Percentiles rank a stretch among this genome's conserved stretches.
Evolutionary conservation across 2,888 invertebrate species (phyloP).

Genomic region (Entomobrya multifasciata): DNA sequence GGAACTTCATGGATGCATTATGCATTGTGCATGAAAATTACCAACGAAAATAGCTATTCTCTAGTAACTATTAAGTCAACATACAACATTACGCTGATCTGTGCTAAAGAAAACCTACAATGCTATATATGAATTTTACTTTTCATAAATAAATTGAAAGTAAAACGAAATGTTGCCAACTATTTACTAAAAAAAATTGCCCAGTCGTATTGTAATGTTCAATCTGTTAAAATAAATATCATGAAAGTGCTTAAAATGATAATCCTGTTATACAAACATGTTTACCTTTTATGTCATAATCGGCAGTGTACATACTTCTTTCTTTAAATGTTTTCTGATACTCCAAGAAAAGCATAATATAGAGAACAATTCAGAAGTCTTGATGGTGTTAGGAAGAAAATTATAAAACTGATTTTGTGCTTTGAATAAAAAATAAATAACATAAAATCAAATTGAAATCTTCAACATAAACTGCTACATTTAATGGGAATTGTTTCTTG

Average conservation of each 20-base stretch:
- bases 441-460: not conserved
- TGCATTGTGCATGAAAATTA: too few species aligned
- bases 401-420: not conserved
- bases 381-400: not conserved
- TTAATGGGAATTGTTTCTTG: too few species aligned
- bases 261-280: constrained; percentile 38
- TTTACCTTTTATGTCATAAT: too few species aligned
- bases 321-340: too few species aligned
- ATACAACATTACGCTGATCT: not conserved
- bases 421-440: not conserved
- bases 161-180: constrained; percentile 21
- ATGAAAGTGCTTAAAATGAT: constrained; percentile 7
- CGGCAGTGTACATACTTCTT: not conserved
- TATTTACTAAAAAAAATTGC: constrained; percentile 4
- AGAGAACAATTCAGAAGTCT: not conserved
- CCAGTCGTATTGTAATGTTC: not conserved
- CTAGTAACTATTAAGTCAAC: too few species aligned
- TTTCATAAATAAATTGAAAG: not conserved
- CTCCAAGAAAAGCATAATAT: not conserved
- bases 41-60: too few species aligned
- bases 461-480: not conserved
- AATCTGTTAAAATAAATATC: not conserved
- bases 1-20: too few species aligned
- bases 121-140: not conserved
- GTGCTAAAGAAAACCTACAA: constrained; percentile 7